A percentile compares a stretch with the other conserved stretches of the same genome.
These are phyloP conservation scores for Drosophila buzzatii DNA, from an alignment of 2,888 invertebrate species.

Conservation along the genomic window DNA sequence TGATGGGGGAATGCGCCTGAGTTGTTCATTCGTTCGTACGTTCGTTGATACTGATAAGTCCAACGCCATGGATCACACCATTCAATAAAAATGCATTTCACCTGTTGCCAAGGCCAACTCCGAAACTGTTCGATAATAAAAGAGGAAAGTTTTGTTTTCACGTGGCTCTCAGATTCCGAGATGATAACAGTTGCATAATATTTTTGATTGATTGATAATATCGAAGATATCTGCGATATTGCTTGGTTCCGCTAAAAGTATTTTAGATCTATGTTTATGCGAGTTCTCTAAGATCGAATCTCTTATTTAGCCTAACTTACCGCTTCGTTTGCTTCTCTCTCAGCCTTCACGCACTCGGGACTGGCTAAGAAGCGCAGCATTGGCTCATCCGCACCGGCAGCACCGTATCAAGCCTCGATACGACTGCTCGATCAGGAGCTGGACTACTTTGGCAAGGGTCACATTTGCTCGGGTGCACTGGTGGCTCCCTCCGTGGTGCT, in stretches of 20 bases:
- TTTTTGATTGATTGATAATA: not conserved
- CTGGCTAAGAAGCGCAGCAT: slow-evolving; percentile 47
- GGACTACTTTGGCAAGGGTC: slow-evolving; percentile 79
- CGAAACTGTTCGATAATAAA: not conserved
- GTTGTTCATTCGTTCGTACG: not conserved
- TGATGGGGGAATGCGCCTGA: slow-evolving; percentile 17
- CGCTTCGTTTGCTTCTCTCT: too few species aligned
- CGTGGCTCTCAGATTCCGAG: not conserved
- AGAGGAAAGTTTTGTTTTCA: not conserved
- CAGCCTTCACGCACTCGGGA: slow-evolving; percentile 65
- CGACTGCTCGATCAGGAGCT: slow-evolving; percentile 69
- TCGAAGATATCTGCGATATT: too few species aligned
- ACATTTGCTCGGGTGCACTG: slow-evolving; percentile 82
- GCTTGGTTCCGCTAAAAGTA: too few species aligned
- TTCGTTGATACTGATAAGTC: slow-evolving; percentile 14
- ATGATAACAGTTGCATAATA: not conserved
- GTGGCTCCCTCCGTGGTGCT: slow-evolving; percentile 81
- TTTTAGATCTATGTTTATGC: not conserved
- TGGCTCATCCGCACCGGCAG: not conserved
- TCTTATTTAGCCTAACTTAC: too few species aligned
- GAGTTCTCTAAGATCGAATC: not conserved
- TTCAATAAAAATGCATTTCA: slow-evolving; percentile 16
- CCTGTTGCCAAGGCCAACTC: slow-evolving; percentile 27
- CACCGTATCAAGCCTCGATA: slow-evolving; percentile 82
- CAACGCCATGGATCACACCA: slow-evolving; percentile 17